Evolutionary conservation across 2,888 invertebrate genomes (phyloP), one percentile per base, ranked within the genome.

Genomic region (Brenthis ino): DNA sequence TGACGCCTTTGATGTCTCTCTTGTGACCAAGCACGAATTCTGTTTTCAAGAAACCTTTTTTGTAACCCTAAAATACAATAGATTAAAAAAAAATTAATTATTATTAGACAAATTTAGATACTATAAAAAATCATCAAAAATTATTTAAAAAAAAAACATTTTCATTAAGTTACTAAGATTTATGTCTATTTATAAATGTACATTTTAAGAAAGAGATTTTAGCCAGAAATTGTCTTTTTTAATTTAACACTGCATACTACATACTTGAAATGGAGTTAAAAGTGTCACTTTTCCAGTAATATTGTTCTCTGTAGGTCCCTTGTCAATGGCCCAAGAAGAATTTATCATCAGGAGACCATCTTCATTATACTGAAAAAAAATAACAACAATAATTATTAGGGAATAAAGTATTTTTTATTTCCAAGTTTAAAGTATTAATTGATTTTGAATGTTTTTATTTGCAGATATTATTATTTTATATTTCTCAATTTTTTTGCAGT

Each of bases 301-400:
- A 79, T 96, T 96, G 70, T 94, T 94, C 71, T 93, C 94, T 0
- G 85, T 85, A 0, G 80, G 80, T 48, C 94, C 94, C 66, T 92
- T 93, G 50, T 94, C 88, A 1, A 96, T 76, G 14, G 94, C 91
- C 97, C 97, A 97, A 0, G 94, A 92, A 1, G 96, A 97, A 77
- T 94, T 95, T 8, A 96, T 87, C 83, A 95, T 94, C 64, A 96
- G 94, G 0, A 94, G 82, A 57, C 95, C 95, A 67, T 95, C 94
- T 56, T 95, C 95, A 74, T 95, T 93, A 80, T 95, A 95, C 93
- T 95, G 88, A 58, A 94, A 85, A 85, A n/a, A 63, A 63, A 71
- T 64, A 54, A 43, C 8, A 43, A 43, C 11, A 28, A 58, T 14
- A 20, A 14, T 55, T 28, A 54, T 54, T 54, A 54, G 6, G 16